phyloP scores from a whole-genome alignment of 2,113 vertebrate genomes.

The Chrysochloris asiatica region DNA sequence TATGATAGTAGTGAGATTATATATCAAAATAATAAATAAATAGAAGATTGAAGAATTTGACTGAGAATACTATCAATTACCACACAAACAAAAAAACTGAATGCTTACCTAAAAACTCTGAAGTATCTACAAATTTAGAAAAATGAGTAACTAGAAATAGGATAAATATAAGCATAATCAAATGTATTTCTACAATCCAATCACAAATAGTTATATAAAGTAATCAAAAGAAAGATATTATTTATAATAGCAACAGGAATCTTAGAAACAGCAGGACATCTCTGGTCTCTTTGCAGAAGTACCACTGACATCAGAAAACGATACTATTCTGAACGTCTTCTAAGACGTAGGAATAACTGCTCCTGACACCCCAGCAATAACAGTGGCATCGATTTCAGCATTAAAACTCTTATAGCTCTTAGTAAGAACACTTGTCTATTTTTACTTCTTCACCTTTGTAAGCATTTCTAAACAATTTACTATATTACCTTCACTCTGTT shows the following conservation, averaged over 20 bases:
- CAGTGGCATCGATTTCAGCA: background rate
- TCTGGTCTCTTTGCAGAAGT: too few species aligned
- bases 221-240: background rate
- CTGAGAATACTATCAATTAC: too few species aligned
- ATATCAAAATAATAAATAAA: too few species aligned
- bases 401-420: background rate
- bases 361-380: background rate
- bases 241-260: background rate
- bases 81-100: too few species aligned
- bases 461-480: background rate
- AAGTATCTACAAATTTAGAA: background rate
- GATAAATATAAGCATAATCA: background rate
- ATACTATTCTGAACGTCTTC: too few species aligned
- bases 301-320: background rate
- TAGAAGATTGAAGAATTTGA: too few species aligned
- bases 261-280: too few species aligned
- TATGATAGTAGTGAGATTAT: too few species aligned
- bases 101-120: background rate
- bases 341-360: too few species aligned
- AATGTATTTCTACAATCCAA: background rate
- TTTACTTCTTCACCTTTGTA: background rate
- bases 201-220: background rate
- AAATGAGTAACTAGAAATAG: background rate
- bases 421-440: background rate
- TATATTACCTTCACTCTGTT: background rate